phyloP scores from a whole-genome alignment of 2,113 vertebrate genomes.

The Entelurus aequoreus region DNA sequence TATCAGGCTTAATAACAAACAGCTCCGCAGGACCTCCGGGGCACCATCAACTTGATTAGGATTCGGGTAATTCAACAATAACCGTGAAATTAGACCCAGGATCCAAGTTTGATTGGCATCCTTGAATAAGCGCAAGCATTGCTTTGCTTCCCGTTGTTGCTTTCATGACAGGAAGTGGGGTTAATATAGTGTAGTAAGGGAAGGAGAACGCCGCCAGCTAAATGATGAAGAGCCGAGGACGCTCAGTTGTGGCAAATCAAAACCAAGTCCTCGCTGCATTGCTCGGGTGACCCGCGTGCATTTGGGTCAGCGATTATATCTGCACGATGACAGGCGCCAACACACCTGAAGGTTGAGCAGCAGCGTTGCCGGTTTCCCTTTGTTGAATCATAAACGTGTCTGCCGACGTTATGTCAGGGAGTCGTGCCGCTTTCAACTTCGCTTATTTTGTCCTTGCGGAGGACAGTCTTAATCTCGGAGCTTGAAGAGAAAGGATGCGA shows the following conservation, averaged over 20 bases:
- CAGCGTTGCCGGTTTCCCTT: constrained; percentile 28
- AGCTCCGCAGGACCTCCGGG: constrained; percentile 12
- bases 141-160: background rate
- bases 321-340: constrained; percentile 25
- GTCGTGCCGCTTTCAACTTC: constrained; percentile 13
- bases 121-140: background rate
- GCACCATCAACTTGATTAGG: constrained; percentile 26
- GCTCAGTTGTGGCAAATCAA: constrained; percentile 18
- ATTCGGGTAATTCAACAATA: constrained; percentile 1
- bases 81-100: constrained; percentile 13
- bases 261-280: constrained; percentile 1
- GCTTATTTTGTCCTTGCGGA: constrained; percentile 2
- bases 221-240: constrained; percentile 15
- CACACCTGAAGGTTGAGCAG: constrained; percentile 16
- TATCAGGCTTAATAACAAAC: constrained; percentile 23
- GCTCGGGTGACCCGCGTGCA: constrained; percentile 7
- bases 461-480: constrained; percentile 27
- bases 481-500: constrained; percentile 15
- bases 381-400: constrained; percentile 25
- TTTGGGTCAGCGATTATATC: constrained; percentile 34
- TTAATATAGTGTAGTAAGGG: background rate
- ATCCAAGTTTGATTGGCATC: background rate
- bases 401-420: constrained; percentile 6
- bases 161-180: background rate
- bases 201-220: constrained; percentile 23